These are phyloP conservation scores for Thryonomys swinderianus DNA, from an alignment of 2,113 vertebrate species.

Conservation along the genomic window DNA sequence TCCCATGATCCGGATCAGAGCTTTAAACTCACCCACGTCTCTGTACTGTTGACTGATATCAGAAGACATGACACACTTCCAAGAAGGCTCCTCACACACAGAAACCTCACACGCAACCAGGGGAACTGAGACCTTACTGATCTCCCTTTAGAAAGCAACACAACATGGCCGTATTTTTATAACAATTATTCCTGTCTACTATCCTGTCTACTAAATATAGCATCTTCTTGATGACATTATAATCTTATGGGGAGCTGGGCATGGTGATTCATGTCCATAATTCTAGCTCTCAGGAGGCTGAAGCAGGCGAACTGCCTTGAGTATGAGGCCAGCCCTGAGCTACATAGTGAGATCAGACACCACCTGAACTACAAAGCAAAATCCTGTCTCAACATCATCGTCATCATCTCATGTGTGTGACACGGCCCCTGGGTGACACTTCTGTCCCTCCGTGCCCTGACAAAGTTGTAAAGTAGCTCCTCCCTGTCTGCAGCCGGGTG, in stretches of 20 bases:
- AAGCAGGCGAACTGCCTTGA: no score
- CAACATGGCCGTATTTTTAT: background rate
- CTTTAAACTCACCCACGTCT: background rate
- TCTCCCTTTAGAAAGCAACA: background rate
- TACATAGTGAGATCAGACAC: no score
- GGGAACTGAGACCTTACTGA: background rate
- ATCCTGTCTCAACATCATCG: no score
- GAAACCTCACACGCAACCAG: background rate
- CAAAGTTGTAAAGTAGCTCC: background rate
- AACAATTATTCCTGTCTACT: no score
- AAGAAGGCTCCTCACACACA: background rate
- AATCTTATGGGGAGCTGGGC: background rate
- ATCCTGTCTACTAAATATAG: background rate
- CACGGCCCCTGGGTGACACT: background rate
- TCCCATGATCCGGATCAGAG: background rate
- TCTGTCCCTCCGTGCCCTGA: background rate
- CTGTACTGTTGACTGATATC: background rate
- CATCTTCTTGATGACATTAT: background rate
- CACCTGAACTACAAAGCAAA: no score
- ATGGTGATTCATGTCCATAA: no score
- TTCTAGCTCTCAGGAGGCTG: no score
- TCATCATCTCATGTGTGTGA: no score
- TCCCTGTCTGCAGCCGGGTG: background rate
- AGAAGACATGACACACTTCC: background rate
- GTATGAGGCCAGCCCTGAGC: no score